Base-by-base conservation (phyloP, 2,888 invertebrate genomes). In the Oeneis ivallda region DNA sequence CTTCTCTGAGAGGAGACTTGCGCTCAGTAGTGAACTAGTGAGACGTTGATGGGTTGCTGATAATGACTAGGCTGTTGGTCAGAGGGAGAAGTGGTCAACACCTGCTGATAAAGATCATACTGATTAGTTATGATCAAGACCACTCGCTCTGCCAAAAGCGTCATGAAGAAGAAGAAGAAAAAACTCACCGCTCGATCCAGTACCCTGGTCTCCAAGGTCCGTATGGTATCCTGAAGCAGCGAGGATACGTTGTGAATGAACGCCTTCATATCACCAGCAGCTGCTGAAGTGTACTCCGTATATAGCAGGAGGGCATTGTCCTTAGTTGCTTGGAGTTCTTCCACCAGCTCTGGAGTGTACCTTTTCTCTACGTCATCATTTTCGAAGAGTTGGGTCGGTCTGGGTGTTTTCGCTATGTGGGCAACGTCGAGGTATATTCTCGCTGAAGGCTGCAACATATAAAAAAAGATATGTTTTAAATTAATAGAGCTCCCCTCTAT, bases 291-390 rank as follows among this genome's bases (percentile, higher is more conserved):
- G 74, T 79, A 89, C 75, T 89, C 88, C 0, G 86, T 89, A 75
- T 87, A 91, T 0, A 91, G 80, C 0, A 85, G 78, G 3, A 88
- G 68, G 0, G 85, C 84, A 1, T 89, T 87, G 0, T 71, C 74
- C 70, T 81, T 83, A 1, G 80, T 78, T 0, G 71, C 61, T n/a
- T 79, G 72, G 39, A 89, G 74, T 34, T 88, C 80, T 1, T 75
- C 67, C 0, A 75, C 64, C 65, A 88, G 76, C 57, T 86, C 83
- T 0, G 80, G 74, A 0, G 84, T 82, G 70, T 79, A 79, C 41
- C 82, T 72, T 62, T 76, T 79, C 71, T 84, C 84, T 1, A 82
- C 69, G 1, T 81, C 80, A 1, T 71, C 61, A 11, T n/a, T 19
- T 17, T 75, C 75, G 11, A 53, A 62, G 45, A 34, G 5, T 1